These are phyloP conservation scores for Saxidomus purpurata DNA, from an alignment of 1,140 invertebrate genomes.

Conservation along the genomic window DNA sequence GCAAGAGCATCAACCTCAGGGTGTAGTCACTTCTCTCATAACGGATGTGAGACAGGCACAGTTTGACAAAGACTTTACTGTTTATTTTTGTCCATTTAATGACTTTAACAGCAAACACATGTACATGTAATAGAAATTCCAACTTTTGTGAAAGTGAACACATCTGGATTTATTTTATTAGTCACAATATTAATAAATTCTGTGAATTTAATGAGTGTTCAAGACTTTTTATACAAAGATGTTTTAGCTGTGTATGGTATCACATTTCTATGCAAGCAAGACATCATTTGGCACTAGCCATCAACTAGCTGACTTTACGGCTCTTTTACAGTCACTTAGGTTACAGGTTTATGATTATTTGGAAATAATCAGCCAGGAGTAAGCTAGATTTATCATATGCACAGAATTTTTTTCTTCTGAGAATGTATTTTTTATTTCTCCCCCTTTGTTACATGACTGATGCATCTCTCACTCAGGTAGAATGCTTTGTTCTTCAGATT, in stretches of 20 bases:
- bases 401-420: background rate
- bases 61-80: background rate
- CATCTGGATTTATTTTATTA: slow-evolving; percentile 39
- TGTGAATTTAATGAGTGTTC: background rate
- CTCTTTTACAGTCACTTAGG: slow-evolving; percentile 19
- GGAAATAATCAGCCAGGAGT: slow-evolving; percentile 19
- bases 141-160: slow-evolving; percentile 1
- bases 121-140: background rate
- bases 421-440: background rate
- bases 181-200: slow-evolving; percentile 21
- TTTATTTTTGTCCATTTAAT: background rate
- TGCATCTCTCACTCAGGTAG: no score
- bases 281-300: slow-evolving; percentile 25
- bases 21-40: no score
- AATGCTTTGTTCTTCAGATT: background rate
- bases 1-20: no score
- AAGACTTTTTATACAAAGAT: background rate
- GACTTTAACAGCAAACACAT: background rate
- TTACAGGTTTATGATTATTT: slow-evolving; percentile 38
- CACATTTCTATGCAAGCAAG: background rate
- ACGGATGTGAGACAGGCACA: no score
- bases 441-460: background rate
- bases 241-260: background rate
- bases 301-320: slow-evolving; percentile 30
- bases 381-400: slow-evolving; percentile 21